These are phyloP conservation scores for Lutjanus erythropterus DNA, from an alignment of 2,113 vertebrate species.

Conservation along the genomic window DNA sequence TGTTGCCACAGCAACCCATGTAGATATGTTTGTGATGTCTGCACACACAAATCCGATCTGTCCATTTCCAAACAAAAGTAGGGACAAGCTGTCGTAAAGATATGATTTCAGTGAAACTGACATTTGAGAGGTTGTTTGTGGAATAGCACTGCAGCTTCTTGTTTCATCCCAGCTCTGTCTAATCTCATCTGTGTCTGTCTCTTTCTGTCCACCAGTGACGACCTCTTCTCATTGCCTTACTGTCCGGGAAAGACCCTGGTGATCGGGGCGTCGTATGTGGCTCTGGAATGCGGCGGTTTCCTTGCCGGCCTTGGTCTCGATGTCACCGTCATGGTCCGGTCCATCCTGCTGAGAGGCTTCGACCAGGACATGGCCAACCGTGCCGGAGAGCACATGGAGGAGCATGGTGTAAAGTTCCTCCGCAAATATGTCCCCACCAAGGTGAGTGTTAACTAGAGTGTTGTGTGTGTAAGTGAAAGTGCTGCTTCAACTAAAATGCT, in stretches of 20 bases:
- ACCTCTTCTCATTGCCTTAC: slow-evolving; percentile 94
- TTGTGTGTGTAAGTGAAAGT: background rate
- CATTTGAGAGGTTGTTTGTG: background rate
- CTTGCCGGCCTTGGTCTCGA: slow-evolving; percentile 93
- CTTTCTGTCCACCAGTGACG: slow-evolving; percentile 86
- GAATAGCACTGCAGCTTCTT: background rate
- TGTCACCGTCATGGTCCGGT: slow-evolving; percentile 95
- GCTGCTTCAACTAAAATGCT: no score
- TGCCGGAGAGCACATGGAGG: slow-evolving; percentile 91
- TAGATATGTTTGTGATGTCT: no score
- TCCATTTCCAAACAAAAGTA: no score
- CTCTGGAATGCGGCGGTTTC: slow-evolving; percentile 97
- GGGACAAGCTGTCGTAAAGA: no score
- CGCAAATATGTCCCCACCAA: slow-evolving; percentile 89
- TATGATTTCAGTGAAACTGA: no score
- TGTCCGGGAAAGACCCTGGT: slow-evolving; percentile 96
- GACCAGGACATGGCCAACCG: slow-evolving; percentile 97
- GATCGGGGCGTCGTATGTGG: slow-evolving; percentile 94
- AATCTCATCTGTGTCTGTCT: background rate
- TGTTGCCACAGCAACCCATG: no score
- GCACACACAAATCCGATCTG: no score
- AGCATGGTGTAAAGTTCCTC: slow-evolving; percentile 92
- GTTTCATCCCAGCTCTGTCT: background rate
- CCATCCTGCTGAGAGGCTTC: slow-evolving; percentile 94
- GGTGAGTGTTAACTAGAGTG: slow-evolving; percentile 74